A percentile compares a stretch with the other conserved stretches of the same genome.
Evolutionary conservation across 2,888 invertebrate genomes (phyloP).

Genomic region (Gastrophysa polygoni): DNA sequence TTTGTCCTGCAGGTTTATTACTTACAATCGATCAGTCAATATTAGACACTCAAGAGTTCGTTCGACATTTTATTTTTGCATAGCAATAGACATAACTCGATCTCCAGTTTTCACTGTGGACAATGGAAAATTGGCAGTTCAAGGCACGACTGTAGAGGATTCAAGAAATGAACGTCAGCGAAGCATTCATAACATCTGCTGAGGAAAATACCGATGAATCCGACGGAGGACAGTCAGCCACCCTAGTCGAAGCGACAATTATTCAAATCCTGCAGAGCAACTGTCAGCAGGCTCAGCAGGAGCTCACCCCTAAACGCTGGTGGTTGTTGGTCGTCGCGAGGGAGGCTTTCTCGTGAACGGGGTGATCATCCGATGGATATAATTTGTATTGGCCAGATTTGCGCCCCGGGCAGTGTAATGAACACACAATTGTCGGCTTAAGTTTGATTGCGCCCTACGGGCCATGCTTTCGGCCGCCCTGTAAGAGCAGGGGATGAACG

Average conservation of each 20-base stretch:
- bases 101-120: no score
- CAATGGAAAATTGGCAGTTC: no score
- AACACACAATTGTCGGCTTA: conserved; percentile 61
- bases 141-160: no score
- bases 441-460: conserved; percentile 58
- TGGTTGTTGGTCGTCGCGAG: conserved; percentile 35
- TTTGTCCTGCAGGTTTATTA: no score
- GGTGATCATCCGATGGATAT: conserved; percentile 54
- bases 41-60: no score
- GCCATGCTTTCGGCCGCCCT: conserved; percentile 29
- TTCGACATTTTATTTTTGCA: no score
- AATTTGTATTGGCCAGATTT: conserved; percentile 62
- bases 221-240: conserved; percentile 39
- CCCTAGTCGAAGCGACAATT: conserved; percentile 47
- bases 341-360: conserved; percentile 34
- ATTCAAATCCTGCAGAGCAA: conserved; percentile 53
- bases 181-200: no score
- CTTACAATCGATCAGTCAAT: no score
- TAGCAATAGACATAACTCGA: no score
- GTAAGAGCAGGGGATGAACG: conserved; percentile 41
- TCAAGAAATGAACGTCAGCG: no score
- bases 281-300: conserved; percentile 46
- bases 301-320: conserved; percentile 48
- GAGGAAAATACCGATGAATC: conserved; percentile 40
- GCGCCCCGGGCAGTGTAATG: conserved; percentile 59